Evolutionary conservation across 2,113 vertebrate species (phyloP).

Genomic region (Plecotus auritus): DNA sequence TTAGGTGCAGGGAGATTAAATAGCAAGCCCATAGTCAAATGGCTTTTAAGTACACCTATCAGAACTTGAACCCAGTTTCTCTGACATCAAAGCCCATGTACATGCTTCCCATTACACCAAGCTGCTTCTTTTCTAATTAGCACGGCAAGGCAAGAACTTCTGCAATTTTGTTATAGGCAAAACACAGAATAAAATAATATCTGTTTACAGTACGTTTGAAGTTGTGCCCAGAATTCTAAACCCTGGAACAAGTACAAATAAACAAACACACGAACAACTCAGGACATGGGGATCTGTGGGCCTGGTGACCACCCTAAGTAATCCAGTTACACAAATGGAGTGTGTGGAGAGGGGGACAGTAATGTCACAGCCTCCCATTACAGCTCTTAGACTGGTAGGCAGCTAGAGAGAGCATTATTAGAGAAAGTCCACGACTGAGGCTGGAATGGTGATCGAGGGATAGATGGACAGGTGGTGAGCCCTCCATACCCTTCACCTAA

Average conservation of each 20-base stretch:
- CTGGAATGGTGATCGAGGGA: background rate
- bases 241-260: background rate
- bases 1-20: background rate
- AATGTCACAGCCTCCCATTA: too few relatives aligned
- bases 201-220: background rate
- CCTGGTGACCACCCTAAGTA: background rate
- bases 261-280: background rate
- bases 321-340: background rate
- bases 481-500: too few relatives aligned
- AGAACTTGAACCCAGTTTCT: background rate
- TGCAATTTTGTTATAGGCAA: background rate
- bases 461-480: background rate
- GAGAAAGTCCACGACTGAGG: background rate
- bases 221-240: background rate
- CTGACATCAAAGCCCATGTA: background rate
- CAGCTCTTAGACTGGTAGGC: background rate
- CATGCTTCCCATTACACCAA: background rate
- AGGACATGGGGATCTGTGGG: background rate
- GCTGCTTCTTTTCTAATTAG: background rate
- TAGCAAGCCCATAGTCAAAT: background rate
- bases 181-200: background rate
- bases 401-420: background rate
- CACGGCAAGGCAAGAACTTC: background rate
- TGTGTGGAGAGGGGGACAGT: background rate
- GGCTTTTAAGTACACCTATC: background rate